These are phyloP conservation scores for Mus minutoides DNA, from an alignment of 2,797 vertebrate genomes.

Conservation along the genomic window DNA sequence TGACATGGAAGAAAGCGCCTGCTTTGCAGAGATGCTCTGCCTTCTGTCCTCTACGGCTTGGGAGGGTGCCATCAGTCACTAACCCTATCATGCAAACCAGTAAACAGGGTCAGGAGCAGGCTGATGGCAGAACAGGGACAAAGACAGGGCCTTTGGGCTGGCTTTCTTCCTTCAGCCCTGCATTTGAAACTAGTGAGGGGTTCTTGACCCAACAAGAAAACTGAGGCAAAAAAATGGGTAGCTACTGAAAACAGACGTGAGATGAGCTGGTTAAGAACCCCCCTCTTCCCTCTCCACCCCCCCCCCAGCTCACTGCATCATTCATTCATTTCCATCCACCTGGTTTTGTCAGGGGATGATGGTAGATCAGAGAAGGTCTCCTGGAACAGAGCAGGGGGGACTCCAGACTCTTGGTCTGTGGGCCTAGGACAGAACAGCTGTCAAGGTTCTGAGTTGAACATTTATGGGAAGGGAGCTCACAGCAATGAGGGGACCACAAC, in stretches of 20 bases:
- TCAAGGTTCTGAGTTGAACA: not conserved
- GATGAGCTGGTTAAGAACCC: not conserved
- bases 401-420: not conserved
- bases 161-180: not conserved
- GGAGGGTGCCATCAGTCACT: not conserved
- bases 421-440: not conserved
- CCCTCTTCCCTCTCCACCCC: not conserved
- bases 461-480: not conserved
- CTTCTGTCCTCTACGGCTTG: not conserved
- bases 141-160: not conserved
- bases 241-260: not conserved
- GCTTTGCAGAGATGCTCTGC: rapidly evolving
- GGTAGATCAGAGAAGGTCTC: not conserved
- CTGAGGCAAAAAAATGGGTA: not conserved
- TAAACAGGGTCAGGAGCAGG: not conserved
- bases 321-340: no score
- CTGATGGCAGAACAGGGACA: not conserved
- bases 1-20: rapidly evolving
- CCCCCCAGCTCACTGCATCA: no score
- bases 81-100: not conserved
- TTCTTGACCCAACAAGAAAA: not conserved
- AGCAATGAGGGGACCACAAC: no score
- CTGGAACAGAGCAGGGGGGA: rapidly evolving
- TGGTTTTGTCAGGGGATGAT: not conserved
- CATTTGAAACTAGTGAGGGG: not conserved